These are phyloP conservation scores for Macrophya annulata DNA, from an alignment of 2,888 invertebrate species.

Conservation along the genomic window DNA sequence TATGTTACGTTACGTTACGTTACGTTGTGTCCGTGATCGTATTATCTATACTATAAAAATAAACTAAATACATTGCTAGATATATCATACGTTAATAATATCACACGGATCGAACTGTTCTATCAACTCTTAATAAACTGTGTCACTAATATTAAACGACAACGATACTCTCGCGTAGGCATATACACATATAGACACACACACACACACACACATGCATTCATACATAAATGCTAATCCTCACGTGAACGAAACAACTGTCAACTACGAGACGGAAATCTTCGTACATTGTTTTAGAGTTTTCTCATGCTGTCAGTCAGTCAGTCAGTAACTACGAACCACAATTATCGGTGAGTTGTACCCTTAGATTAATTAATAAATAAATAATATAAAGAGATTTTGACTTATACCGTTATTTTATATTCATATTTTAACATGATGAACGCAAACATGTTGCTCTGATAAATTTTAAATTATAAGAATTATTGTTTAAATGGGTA, in stretches of 20 bases:
- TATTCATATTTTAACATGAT: neutral
- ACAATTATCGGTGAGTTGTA: neutral
- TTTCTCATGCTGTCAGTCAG: neutral
- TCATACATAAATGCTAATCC: neutral
- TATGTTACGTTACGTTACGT: neutral
- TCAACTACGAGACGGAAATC: neutral
- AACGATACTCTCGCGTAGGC: neutral
- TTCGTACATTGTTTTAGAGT: neutral
- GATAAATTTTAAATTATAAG: no score
- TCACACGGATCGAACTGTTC: neutral
- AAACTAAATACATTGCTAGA: neutral
- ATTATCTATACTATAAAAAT: neutral
- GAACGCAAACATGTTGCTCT: neutral
- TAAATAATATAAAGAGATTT: neutral
- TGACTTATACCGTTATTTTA: no score
- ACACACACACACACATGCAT: no score
- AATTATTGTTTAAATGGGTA: neutral
- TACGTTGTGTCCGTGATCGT: neutral
- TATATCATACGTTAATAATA: neutral
- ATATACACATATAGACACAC: no score
- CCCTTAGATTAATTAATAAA: neutral
- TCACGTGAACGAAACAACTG: constrained; percentile 44
- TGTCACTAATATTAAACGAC: neutral
- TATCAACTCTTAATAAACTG: neutral
- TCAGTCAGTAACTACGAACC: neutral